Evolutionary conservation across 2,888 invertebrate species (phyloP), one percentile per base, ranked within the genome.

Genomic region (Netelia virgata): DNA sequence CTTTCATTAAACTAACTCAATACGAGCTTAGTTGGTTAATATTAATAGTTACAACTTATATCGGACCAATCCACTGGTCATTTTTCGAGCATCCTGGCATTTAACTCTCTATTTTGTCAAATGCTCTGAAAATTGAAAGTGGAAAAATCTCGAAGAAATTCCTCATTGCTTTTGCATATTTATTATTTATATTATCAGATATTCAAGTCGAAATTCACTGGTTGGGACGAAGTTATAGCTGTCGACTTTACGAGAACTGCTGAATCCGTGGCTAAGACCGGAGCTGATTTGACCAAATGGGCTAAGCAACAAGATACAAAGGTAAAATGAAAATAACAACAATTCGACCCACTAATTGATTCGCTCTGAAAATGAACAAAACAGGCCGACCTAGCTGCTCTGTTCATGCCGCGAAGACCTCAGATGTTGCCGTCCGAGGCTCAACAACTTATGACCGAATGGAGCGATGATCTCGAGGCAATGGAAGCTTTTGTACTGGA

Each of bases 161-260:
- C 50, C 36, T 36, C 36, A 36, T 36, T 36, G 36, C 6, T 1
- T 36, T 36, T 36, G 36, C 36, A 36, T 36, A 36, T 36, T 36
- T 36, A 3, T 36, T 36, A 36, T 36, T 79, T 70, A 55, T n/a
- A 88, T 79, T 70, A 55, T n/a, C 89, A 97, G 96, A 96, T 99
- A 87, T 99, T 99, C 94, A 99, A 99, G 94, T 97, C 97, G 0
- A 99, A 99, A 94, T 99, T 99, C 94, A 94, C 96, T 66, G 99
- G 98, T 9, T 99, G 99, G 99, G 99, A 99, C 92, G 99, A 99
- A 94, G 98, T 99, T 18, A 98, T 99, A 90, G 99, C 98, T 0
- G 99, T 99, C 8, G 99, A 99, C 94, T 99, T 98, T 94, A 99
- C 99, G 0, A 96, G 99, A 87, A 99, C 99, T 0, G 99, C 99